phyloP scores from a whole-genome alignment of 2,888 invertebrate species.

The Euspilapteryx auroguttella region DNA sequence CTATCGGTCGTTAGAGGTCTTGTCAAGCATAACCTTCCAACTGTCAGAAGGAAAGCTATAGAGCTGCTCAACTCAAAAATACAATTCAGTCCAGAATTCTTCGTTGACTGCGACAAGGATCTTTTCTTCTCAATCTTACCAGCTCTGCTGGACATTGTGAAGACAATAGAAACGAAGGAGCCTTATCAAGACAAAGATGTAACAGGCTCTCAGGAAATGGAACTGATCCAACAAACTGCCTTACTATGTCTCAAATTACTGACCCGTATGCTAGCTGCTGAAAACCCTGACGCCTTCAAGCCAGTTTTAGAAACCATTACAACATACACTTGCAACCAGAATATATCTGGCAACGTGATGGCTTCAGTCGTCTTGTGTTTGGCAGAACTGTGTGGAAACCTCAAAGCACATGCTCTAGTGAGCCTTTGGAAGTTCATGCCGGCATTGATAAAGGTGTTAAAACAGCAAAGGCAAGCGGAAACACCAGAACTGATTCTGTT shows the following conservation, averaged over 20 bases:
- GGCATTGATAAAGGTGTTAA: constrained; percentile 66
- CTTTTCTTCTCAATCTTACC: constrained; percentile 63
- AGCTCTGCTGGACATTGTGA: constrained; percentile 63
- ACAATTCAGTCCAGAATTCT: constrained; percentile 66
- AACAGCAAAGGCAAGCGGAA: constrained; percentile 61
- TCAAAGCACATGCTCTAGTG: constrained; percentile 75
- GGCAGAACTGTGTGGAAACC: constrained; percentile 74
- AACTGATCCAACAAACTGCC: constrained; percentile 79
- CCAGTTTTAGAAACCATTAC: constrained; percentile 70
- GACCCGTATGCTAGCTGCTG: constrained; percentile 70
- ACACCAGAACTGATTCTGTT: constrained; percentile 65
- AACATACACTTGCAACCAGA: constrained; percentile 54
- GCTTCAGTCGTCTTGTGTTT: constrained; percentile 77
- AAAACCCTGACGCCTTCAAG: constrained; percentile 71
- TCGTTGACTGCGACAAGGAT: constrained; percentile 47
- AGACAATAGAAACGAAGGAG: constrained; percentile 43
- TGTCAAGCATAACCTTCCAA: constrained; percentile 67
- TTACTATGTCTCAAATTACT: constrained; percentile 81
- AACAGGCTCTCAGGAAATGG: constrained; percentile 54
- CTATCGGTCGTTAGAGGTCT: constrained; percentile 76
- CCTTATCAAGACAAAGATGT: constrained; percentile 18
- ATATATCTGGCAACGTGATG: constrained; percentile 63
- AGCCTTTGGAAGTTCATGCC: constrained; percentile 82
- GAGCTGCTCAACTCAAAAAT: constrained; percentile 85
- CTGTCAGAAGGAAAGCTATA: constrained; percentile 78